Evolutionary conservation across 2,888 invertebrate genomes (phyloP), one percentile per base, ranked within the genome.

Genomic region (Malthinus seriepunctatus): DNA sequence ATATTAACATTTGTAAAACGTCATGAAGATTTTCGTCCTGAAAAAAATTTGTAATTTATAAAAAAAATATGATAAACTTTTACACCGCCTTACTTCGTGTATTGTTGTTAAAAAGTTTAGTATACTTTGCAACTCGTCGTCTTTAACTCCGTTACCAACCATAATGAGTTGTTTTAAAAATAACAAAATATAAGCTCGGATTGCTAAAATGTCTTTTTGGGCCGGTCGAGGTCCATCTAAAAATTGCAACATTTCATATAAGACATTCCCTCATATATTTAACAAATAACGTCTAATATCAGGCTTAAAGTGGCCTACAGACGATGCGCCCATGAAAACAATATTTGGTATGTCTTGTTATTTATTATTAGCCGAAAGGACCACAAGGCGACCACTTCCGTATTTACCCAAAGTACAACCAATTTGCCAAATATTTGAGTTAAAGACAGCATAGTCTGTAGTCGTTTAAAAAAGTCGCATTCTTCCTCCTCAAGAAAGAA

Each of bases 21-120:
- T 99, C 99, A 76, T 97, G 95, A 60, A 99, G 84, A 79, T 99
- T 99, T 79, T 99, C 98, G 79, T 98, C 97, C 92, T 91, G 74
- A 39, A 80, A 80, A 1, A 9, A 11, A 32, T n/a, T 10, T 11
- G 8, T 23, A 31, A n/a, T 44, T 15, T 44, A 11, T 23, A 23
- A 23, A 23, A 23, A 23, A 5, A 5, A 5, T 5, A 23, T 5
- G 42, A 4, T 46, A 3, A 14, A n/a, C 2, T 46, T 23, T 14
- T 3, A n/a, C 3, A 31, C 51, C 50, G 51, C 65, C 79, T 77
- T 81, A 93, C 94, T 88, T 98, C 97, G 76, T 97, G 93, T 84
- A 97, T 94, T 60, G 97, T 98, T 32, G 97, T 95, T 69, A 99
- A 83, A 79, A 97, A 98, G 83, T 99, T 99, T 60, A 99, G 86